Percentiles rank a stretch among this genome's conserved stretches.
phyloP scores from a whole-genome alignment of 2,797 vertebrate species.

The Schizothorax lantsangensis region DNA sequence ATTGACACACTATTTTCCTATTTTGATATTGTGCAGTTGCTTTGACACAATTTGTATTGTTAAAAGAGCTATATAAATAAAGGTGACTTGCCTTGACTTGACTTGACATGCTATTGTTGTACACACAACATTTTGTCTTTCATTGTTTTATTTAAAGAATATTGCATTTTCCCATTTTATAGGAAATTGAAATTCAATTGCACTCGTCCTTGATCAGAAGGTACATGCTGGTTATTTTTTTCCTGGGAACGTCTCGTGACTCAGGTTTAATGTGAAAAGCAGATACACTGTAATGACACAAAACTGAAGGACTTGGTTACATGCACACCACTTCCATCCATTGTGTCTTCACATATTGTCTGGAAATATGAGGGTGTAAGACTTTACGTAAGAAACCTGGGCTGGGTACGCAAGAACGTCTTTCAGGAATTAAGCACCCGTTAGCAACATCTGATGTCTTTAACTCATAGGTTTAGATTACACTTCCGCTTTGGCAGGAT shows the following conservation, averaged over 20 bases:
- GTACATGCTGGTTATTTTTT: slow-evolving; percentile 12
- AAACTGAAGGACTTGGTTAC: background rate
- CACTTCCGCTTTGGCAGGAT: slow-evolving; percentile 21
- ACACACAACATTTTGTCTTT: background rate
- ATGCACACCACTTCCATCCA: slow-evolving; percentile 41
- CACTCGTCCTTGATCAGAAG: background rate
- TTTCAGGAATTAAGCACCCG: background rate
- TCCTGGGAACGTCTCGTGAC: background rate
- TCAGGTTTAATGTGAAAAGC: slow-evolving; percentile 29
- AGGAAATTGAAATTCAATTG: background rate
- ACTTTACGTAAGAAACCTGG: background rate
- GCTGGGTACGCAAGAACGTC: background rate
- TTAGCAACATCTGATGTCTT: slow-evolving; percentile 21
- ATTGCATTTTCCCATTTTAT: background rate
- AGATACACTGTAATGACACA: slow-evolving; percentile 25
- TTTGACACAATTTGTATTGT: too few species aligned
- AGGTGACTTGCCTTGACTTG: too few species aligned
- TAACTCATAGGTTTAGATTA: background rate
- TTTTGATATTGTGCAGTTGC: too few species aligned
- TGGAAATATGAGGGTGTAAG: background rate
- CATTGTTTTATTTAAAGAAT: background rate
- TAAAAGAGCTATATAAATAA: too few species aligned
- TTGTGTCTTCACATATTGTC: slow-evolving; percentile 37
- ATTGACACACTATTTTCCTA: too few species aligned
- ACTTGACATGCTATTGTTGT: background rate